Evolutionary conservation across 2,888 invertebrate genomes (phyloP).

Genomic region (Masnerella sp.): DNA sequence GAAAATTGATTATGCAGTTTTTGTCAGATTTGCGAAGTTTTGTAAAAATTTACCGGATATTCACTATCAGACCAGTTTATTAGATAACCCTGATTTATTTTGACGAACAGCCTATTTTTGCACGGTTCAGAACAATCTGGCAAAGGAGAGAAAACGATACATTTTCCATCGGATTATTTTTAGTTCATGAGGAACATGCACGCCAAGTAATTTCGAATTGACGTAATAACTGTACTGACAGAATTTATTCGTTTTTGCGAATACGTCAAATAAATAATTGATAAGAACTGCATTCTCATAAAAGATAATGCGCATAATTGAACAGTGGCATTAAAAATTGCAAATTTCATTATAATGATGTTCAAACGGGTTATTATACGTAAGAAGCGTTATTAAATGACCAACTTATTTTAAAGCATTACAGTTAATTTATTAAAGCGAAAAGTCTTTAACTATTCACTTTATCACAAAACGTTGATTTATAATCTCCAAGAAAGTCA

Average conservation of each 20-base stretch:
- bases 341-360: background rate
- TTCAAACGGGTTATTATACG: too few relatives aligned
- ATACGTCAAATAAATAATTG: conserved; percentile 15
- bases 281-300: conserved; percentile 4
- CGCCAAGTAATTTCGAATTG: conserved; percentile 47
- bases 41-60: conserved; percentile 18
- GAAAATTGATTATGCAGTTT: too few relatives aligned
- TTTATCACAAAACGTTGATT: too few relatives aligned
- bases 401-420: too few relatives aligned
- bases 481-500: too few relatives aligned
- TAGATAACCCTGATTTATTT: conserved; percentile 37
- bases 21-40: conserved; percentile 1
- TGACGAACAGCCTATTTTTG: conserved; percentile 42
- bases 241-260: conserved; percentile 23
- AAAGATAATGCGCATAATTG: conserved; percentile 1
- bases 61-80: conserved; percentile 34
- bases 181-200: conserved; percentile 48
- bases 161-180: conserved; percentile 48
- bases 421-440: too few relatives aligned
- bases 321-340: background rate
- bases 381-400: too few relatives aligned
- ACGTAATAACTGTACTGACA: conserved; percentile 23
- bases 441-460: too few relatives aligned
- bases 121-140: conserved; percentile 26
- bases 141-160: conserved; percentile 47